These are phyloP conservation scores for Octopus bimaculoides DNA, from an alignment of 1,140 invertebrate genomes.

Conservation along the genomic window DNA sequence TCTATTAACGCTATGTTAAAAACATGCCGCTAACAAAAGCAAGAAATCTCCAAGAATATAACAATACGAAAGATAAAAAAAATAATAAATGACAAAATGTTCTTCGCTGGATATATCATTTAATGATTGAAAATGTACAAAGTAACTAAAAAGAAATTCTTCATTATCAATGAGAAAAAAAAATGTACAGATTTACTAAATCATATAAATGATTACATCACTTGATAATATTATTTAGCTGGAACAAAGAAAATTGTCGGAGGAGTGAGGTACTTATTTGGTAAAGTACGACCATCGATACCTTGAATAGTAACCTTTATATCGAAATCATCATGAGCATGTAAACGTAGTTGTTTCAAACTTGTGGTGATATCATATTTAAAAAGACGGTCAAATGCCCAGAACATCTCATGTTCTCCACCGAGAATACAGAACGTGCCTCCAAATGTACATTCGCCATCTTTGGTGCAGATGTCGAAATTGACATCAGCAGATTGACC, in stretches of 20 bases:
- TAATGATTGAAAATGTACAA: too few relatives aligned
- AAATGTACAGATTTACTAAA: too few relatives aligned
- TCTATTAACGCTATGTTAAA: too few relatives aligned
- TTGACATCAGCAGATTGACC: constrained; percentile 21
- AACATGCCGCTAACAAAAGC: too few relatives aligned
- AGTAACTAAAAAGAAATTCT: too few relatives aligned
- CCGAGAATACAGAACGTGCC: constrained; percentile 26
- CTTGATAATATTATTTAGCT: background rate
- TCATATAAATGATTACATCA: too few relatives aligned
- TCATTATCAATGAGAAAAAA: too few relatives aligned
- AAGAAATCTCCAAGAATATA: too few relatives aligned
- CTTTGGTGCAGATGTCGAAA: constrained; percentile 22
- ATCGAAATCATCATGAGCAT: constrained; percentile 17
- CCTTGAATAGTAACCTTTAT: constrained; percentile 17
- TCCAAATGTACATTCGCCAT: constrained; percentile 21
- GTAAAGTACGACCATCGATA: constrained; percentile 19
- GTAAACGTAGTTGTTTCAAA: background rate
- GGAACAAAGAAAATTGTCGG: constrained; percentile 20
- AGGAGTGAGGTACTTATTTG: constrained; percentile 5
- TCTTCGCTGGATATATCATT: too few relatives aligned
- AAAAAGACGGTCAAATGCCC: constrained; percentile 28
- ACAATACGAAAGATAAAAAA: too few relatives aligned
- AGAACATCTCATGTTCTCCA: constrained; percentile 28
- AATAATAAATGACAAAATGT: too few relatives aligned
- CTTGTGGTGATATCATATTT: constrained; percentile 24